These are phyloP conservation scores for Neoarius graeffei DNA, from an alignment of 2,113 vertebrate genomes.

Conservation along the genomic window DNA sequence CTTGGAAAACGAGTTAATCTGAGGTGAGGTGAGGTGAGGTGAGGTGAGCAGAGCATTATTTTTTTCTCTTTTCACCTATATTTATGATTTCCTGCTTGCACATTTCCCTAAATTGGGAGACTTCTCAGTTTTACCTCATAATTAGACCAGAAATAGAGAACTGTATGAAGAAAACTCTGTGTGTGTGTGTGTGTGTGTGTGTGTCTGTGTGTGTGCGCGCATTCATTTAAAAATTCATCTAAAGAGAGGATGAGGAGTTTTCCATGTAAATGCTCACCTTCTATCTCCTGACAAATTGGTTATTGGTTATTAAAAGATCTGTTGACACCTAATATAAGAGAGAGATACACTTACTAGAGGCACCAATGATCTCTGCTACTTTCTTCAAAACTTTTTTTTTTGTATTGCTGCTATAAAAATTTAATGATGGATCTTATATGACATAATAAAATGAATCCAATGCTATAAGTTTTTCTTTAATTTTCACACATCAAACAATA, in stretches of 20 bases:
- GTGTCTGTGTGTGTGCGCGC: neutral
- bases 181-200: neutral
- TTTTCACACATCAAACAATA: neutral
- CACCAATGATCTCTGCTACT: neutral
- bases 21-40: neutral
- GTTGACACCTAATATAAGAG: neutral
- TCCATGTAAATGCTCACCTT: neutral
- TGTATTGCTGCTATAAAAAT: neutral
- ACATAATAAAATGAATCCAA: neutral
- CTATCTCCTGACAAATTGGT: neutral
- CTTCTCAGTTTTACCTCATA: neutral
- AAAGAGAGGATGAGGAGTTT: neutral
- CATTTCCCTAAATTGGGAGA: neutral
- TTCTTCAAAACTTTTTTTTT: neutral
- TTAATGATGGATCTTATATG: neutral
- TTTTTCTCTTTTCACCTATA: neutral
- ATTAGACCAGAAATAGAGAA: neutral
- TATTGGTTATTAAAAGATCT: neutral
- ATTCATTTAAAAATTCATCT: neutral
- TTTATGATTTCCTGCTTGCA: neutral
- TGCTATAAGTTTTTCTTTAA: neutral
- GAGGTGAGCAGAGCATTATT: neutral
- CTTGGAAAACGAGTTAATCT: conserved; percentile 21
- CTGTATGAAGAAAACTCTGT: neutral
- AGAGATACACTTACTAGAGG: neutral